A percentile compares a stretch with the other conserved stretches of the same genome.
Conservation (phyloP, 2,113 vertebrate species). For the Phalacrocorax aristotelis region DNA sequence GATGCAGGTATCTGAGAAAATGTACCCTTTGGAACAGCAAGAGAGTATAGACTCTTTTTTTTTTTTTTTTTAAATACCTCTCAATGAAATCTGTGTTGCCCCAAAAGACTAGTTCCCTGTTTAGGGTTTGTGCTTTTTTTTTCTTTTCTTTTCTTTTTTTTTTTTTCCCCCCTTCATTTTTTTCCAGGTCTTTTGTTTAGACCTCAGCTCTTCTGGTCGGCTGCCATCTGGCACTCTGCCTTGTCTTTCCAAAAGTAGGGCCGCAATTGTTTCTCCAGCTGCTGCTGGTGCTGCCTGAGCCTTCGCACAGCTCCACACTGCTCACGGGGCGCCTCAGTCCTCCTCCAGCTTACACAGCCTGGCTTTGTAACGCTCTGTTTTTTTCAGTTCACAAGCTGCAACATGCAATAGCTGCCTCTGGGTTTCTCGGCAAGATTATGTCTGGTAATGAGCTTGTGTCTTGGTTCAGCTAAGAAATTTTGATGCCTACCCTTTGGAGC, state of each 20-base stretch:
- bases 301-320: background rate
- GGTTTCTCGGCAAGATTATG: background rate
- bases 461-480: background rate
- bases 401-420: background rate
- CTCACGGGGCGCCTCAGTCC: background rate
- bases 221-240: constrained; percentile 54
- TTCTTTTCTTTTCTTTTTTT: background rate
- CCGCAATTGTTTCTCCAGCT: constrained; percentile 47
- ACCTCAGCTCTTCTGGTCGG: background rate
- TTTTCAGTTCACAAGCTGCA: background rate
- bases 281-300: background rate
- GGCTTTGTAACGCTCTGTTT: background rate
- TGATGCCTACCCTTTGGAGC: background rate
- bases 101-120: background rate
- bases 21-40: background rate
- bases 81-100: background rate
- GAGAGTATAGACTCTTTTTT: background rate
- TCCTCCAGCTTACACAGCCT: background rate
- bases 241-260: constrained; percentile 40
- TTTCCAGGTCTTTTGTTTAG: constrained; percentile 19
- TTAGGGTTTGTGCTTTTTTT: background rate
- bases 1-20: background rate
- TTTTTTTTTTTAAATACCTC: background rate
- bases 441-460: background rate
- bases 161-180: background rate